Percentiles rank a stretch among this genome's conserved stretches.
phyloP scores from a whole-genome alignment of 92 coral and sea anemone species.

The Galaxea fascicularis region DNA sequence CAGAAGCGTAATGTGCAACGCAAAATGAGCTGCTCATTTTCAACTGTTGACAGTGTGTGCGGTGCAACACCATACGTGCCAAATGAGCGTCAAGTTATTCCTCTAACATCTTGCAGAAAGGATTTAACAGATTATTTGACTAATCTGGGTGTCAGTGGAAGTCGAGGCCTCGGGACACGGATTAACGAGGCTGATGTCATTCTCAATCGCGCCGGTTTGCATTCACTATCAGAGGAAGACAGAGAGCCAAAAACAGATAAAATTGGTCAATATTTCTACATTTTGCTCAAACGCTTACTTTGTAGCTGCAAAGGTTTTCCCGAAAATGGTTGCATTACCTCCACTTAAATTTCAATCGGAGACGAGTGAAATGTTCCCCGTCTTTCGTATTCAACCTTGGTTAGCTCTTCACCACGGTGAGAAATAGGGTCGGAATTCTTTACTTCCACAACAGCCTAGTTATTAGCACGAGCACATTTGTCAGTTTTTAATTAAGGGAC shows the following conservation, averaged over 20 bases:
- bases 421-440: not conserved
- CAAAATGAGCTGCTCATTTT: conserved; percentile 17
- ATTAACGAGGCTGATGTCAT: conserved; percentile 17
- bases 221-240: conserved; percentile 21
- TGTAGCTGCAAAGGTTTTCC: conserved; percentile 20
- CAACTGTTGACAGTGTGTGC: not conserved
- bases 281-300: conserved; percentile 6
- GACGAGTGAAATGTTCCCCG: too few relatives aligned
- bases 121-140: conserved; percentile 33
- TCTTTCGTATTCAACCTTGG: conserved; percentile 8
- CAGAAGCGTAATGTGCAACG: not conserved
- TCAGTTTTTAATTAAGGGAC: not conserved
- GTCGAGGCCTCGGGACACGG: conserved; percentile 28
- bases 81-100: conserved; percentile 22
- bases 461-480: not conserved
- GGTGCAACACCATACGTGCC: conserved; percentile 30
- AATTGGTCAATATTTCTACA: not conserved
- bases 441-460: not conserved
- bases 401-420: conserved; percentile 1
- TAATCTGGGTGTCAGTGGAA: conserved; percentile 41
- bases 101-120: conserved; percentile 23
- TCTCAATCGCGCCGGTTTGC: conserved; percentile 32
- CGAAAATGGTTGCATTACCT: not conserved
- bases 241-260: not conserved
- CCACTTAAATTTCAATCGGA: too few relatives aligned